These are phyloP conservation scores for Sebastes melanostomus DNA, from an alignment of 2,797 vertebrate genomes.

Conservation along the genomic window DNA sequence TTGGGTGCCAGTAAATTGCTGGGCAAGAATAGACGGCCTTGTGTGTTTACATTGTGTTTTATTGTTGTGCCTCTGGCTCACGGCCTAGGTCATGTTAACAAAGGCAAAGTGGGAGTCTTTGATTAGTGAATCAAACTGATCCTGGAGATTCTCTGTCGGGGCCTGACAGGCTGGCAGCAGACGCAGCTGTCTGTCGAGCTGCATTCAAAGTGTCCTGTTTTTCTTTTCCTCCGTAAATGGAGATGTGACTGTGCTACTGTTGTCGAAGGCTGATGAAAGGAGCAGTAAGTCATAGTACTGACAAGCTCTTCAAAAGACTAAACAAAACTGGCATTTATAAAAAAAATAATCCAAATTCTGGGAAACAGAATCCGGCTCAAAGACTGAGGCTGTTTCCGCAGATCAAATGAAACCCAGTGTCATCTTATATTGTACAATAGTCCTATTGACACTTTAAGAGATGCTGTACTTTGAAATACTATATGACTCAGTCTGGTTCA, in stretches of 20 bases:
- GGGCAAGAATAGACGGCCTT: neutral
- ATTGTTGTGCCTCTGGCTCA: conserved; percentile 26
- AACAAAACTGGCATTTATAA: conserved; percentile 15
- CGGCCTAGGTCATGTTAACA: conserved; percentile 43
- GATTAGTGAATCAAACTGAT: conserved; percentile 63
- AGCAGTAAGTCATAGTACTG: conserved; percentile 13
- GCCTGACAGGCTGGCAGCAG: conserved; percentile 39
- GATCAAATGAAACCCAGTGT: conserved; percentile 27
- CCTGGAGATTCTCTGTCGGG: conserved; percentile 18
- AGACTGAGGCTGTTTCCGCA: neutral
- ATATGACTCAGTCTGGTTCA: neutral
- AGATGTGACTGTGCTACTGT: conserved; percentile 25
- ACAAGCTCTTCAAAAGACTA: conserved; percentile 32
- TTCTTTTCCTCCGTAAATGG: conserved; percentile 20
- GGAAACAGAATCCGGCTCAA: conserved; percentile 9
- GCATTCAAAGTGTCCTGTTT: conserved; percentile 16
- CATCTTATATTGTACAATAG: neutral
- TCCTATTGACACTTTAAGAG: conserved; percentile 4
- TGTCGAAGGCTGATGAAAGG: conserved; percentile 42
- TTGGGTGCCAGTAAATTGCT: neutral
- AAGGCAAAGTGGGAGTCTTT: conserved; percentile 57
- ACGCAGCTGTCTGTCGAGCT: conserved; percentile 46
- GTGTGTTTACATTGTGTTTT: conserved; percentile 31
- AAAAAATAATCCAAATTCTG: neutral
- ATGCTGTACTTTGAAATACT: neutral